phyloP scores from a whole-genome alignment of 2,113 vertebrate genomes.

The Promerops cafer region DNA sequence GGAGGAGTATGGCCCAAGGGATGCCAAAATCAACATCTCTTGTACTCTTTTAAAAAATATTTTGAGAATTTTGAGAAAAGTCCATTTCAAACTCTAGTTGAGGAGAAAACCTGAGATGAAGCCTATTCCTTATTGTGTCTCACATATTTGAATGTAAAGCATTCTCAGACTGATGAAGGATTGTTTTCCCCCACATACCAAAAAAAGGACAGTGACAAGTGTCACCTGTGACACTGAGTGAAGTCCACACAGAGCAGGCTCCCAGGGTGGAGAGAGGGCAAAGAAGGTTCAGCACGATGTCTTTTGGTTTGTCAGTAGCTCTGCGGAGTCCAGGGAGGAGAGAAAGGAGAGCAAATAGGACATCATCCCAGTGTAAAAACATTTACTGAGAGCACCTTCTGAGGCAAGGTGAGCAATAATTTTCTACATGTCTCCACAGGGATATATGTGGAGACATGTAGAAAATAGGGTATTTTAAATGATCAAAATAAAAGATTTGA shows the following conservation, averaged over 20 bases:
- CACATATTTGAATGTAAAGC: not conserved
- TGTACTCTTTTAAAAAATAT: not conserved
- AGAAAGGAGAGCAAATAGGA: not conserved
- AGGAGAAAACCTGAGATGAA: not conserved
- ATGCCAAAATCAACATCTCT: not conserved
- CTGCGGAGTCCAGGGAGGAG: not conserved
- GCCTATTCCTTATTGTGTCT: not conserved
- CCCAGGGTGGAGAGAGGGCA: not conserved
- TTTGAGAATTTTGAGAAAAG: not conserved
- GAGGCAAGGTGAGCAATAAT: not conserved
- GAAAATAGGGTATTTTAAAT: not conserved
- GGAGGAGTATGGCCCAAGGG: not conserved
- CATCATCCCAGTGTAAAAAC: not conserved
- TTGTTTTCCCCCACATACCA: not conserved
- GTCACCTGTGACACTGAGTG: not conserved
- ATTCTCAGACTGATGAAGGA: not conserved
- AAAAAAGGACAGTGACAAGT: not conserved
- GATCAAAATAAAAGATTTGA: not conserved
- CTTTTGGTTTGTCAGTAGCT: not conserved
- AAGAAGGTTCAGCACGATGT: accelerated
- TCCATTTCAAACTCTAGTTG: not conserved
- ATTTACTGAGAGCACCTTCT: not conserved
- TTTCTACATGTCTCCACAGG: not conserved
- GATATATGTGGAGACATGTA: not conserved
- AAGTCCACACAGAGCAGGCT: not conserved